phyloP scores from a whole-genome alignment of 2,113 vertebrate species.

The Rhadina sibilatrix region DNA sequence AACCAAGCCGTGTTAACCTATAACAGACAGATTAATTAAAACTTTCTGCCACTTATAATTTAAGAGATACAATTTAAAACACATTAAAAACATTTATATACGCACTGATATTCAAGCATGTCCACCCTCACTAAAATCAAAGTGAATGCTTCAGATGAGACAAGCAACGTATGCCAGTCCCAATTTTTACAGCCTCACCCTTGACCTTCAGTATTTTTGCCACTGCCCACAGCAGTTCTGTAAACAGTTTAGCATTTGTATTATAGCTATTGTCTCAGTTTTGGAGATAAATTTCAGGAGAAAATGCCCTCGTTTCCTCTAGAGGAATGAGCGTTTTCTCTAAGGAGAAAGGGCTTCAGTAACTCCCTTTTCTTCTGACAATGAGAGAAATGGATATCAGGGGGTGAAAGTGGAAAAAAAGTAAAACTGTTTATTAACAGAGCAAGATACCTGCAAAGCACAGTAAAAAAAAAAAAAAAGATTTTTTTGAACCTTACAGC shows the following conservation, averaged over 20 bases:
- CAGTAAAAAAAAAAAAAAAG: neutral
- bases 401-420: neutral
- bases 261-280: neutral
- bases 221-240: neutral
- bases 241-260: neutral
- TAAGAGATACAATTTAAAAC: neutral
- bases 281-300: neutral
- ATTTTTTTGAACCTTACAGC: neutral
- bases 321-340: neutral
- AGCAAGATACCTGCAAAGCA: neutral
- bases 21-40: neutral
- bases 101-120: neutral
- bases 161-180: rapidly evolving
- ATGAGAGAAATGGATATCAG: neutral
- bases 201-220: neutral
- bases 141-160: neutral
- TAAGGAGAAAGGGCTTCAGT: neutral
- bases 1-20: neutral
- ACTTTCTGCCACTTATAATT: neutral
- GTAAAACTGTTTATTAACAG: neutral
- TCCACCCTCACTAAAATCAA: neutral
- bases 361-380: neutral
- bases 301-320: rapidly evolving
- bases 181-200: neutral
- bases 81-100: neutral